Conservation (phyloP, 2,888 invertebrate species). For the Arge pagana region DNA sequence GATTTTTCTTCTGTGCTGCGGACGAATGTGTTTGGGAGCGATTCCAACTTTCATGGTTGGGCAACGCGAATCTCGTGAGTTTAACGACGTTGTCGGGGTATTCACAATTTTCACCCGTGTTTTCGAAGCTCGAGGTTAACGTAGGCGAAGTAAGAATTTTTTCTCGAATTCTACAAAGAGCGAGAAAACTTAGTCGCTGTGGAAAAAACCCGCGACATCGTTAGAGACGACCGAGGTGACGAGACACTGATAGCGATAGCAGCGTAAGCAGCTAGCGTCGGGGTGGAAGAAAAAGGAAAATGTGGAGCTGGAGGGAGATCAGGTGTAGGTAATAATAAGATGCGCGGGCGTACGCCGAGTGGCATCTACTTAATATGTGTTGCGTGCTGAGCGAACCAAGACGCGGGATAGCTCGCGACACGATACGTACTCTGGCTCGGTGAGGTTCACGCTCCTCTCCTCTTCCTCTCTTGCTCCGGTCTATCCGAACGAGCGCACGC, state of each 20-base stretch:
- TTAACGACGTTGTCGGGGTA: no score
- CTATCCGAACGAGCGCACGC: conserved; percentile 31
- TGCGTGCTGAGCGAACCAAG: conserved; percentile 5
- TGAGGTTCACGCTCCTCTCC: conserved; percentile 24
- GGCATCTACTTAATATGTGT: no score
- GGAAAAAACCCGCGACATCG: conserved; percentile 14
- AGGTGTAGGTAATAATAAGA: background rate
- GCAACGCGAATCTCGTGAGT: no score
- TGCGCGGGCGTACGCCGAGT: conserved; percentile 12
- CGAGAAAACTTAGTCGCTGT: conserved; percentile 19
- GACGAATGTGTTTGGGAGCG: no score
- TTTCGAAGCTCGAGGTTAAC: no score
- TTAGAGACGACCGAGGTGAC: conserved; percentile 18
- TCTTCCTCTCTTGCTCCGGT: conserved; percentile 32
- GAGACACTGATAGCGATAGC: conserved; percentile 16
- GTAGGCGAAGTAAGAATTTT: no score
- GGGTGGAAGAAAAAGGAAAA: conserved; percentile 5
- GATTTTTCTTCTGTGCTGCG: no score
- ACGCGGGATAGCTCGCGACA: conserved; percentile 20
- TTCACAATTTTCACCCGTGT: no score
- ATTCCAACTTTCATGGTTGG: no score
- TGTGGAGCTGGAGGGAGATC: background rate
- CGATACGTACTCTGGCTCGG: conserved; percentile 15
- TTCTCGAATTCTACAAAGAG: conserved; percentile 20
- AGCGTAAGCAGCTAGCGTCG: no score